Evolutionary conservation across 37 sponge, comb jelly and placozoan genomes (phyloP).

Genomic region (Dysidea cf. avara): DNA sequence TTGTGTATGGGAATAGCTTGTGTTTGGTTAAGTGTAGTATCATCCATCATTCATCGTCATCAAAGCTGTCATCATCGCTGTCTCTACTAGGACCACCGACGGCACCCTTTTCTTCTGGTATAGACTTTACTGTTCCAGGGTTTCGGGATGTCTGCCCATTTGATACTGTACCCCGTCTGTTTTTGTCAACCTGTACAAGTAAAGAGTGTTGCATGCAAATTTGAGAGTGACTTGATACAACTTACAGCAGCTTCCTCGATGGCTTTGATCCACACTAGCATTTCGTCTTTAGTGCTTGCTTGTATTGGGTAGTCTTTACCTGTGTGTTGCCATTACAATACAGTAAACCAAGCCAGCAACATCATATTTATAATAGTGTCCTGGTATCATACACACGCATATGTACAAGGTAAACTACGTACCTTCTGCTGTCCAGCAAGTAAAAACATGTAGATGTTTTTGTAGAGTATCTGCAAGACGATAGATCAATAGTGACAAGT

Average conservation of each 20-base stretch:
- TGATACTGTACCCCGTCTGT: too few relatives aligned
- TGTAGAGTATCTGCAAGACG: conserved; percentile 46
- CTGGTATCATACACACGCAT: not conserved
- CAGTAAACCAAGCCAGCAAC: not conserved
- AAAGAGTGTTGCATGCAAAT: too few relatives aligned
- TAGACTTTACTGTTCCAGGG: too few relatives aligned
- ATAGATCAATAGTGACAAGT: not conserved
- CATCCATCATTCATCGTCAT: too few relatives aligned
- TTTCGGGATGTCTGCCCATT: too few relatives aligned
- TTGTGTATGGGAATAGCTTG: too few relatives aligned
- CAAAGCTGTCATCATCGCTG: too few relatives aligned
- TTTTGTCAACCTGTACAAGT: too few relatives aligned
- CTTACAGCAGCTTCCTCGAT: conserved; percentile 53
- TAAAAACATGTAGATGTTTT: conserved; percentile 72
- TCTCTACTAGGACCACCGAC: too few relatives aligned
- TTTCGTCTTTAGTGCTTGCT: conserved; percentile 70
- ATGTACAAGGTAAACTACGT: not conserved
- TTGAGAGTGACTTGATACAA: too few relatives aligned
- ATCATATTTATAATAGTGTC: not conserved
- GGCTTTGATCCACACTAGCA: conserved; percentile 64
- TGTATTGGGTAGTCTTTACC: conserved; percentile 74
- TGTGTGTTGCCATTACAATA: not conserved
- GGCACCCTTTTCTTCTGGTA: too few relatives aligned
- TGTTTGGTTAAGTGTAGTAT: too few relatives aligned
- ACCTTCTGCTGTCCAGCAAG: conserved; percentile 74